Base-by-base conservation (phyloP, 2,797 vertebrate genomes). In the Gymnoscopelus microlampas region DNA sequence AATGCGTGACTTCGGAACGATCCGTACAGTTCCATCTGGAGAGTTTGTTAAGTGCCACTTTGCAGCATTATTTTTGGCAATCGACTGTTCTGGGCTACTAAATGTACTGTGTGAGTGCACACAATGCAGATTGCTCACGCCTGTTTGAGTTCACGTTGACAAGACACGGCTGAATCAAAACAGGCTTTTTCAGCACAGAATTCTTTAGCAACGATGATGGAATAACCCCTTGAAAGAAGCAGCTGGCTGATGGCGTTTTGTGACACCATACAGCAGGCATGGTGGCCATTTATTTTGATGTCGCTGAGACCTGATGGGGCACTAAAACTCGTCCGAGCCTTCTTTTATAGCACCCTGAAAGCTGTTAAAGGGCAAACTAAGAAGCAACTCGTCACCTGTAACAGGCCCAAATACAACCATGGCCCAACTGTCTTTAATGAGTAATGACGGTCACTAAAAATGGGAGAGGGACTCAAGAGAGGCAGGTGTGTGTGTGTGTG, bases 301-400 rank as follows among this genome's bases (percentile, higher is more conserved):
- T 77, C 76, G 64, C 62, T 66, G 69, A 79, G 26, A 26, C 47
- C 63, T 49, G 76, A 76, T 67, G 11, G 15, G 65, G 59, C 71
- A 75, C 65, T 78, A 29, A 79, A 75, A 68, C 56, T 54, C 75
- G 78, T 73, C 81, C 71, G 77, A 19, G 32, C 63, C 23, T 15
- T 66, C 66, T 50, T 58, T 70, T 77, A 78, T 58, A 53, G 70
- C 74, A 26, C 74, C 63, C 53, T 4, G 61, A 76, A 78, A 60
- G 64, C 66, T 63, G 80, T 79, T 79, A 72, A 75, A 76, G 80
- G 79, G 72, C 69, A 78, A 83, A 80, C 71, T 61, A 54, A 78
- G 53, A 64, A 68, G 60, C 39, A 68, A 66, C 65, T 74, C 66
- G 61, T 75, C 66, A 63, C 66, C 65, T 76, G 59, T 74, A 77